These are phyloP conservation scores for Hirundichthys speculiger DNA, from an alignment of 2,113 vertebrate genomes.

Conservation along the genomic window DNA sequence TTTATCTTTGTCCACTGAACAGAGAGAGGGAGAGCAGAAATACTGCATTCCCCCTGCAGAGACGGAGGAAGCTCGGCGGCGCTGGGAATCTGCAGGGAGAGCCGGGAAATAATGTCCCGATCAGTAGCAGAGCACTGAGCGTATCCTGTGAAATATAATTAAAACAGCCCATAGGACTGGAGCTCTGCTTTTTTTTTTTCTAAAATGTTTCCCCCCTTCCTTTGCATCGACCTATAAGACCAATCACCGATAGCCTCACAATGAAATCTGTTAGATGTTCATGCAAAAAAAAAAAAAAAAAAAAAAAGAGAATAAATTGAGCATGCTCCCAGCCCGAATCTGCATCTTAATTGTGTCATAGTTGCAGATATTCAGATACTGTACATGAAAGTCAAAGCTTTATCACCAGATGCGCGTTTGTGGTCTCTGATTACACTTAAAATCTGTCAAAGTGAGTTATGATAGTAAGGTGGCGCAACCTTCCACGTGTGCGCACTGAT, in stretches of 20 bases:
- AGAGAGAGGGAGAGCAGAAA: slow-evolving; percentile 49
- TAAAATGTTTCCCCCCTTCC: neutral
- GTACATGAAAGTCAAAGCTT: neutral
- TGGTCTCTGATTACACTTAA: neutral
- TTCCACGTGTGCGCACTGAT: slow-evolving; percentile 37
- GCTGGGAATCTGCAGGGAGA: slow-evolving; percentile 48
- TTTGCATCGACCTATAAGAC: slow-evolving; percentile 2
- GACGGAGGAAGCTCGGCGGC: slow-evolving; percentile 44
- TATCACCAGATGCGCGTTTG: neutral
- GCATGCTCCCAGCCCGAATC: no score
- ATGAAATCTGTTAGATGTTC: no score
- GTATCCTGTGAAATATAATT: slow-evolving; percentile 8
- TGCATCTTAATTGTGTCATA: no score
- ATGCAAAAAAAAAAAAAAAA: no score
- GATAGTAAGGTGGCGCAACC: slow-evolving; percentile 23
- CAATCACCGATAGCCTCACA: no score
- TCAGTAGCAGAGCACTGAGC: neutral
- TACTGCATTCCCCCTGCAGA: slow-evolving; percentile 75
- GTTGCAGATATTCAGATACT: no score
- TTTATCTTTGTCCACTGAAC: slow-evolving; percentile 77
- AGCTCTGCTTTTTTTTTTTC: neutral
- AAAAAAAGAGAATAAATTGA: no score
- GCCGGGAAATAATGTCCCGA: slow-evolving; percentile 41
- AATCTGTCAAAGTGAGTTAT: slow-evolving; percentile 38
- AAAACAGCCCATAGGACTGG: slow-evolving; percentile 12